A percentile compares a stretch with the other conserved stretches of the same genome.
These are phyloP conservation scores for Zapus hudsonius DNA, from an alignment of 2,113 vertebrate genomes.

Conservation along the genomic window DNA sequence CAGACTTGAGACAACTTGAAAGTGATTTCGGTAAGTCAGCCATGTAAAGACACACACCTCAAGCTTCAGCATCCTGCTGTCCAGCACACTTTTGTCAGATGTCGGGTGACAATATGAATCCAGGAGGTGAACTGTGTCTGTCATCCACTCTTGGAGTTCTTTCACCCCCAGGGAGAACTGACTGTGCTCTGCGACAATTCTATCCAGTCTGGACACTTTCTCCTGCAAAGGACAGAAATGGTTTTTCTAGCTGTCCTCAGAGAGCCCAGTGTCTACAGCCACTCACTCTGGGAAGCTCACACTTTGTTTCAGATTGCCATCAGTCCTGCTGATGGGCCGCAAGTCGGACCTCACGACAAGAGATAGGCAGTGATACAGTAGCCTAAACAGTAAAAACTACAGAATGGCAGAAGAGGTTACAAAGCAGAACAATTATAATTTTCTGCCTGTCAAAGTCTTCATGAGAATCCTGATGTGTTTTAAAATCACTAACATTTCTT, in stretches of 20 bases:
- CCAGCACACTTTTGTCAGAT: constrained; percentile 93
- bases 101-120: constrained; percentile 92
- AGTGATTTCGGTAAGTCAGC: neutral
- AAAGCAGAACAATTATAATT: neutral
- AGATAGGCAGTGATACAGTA: neutral
- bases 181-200: constrained; percentile 93
- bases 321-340: neutral
- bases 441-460: neutral
- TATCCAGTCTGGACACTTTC: constrained; percentile 94
- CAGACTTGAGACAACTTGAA: neutral
- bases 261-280: neutral
- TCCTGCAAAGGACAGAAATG: constrained; percentile 87
- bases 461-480: neutral
- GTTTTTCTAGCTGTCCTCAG: constrained; percentile 44
- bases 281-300: no score
- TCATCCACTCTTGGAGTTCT: constrained; percentile 96
- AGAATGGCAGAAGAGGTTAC: neutral
- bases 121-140: constrained; percentile 91
- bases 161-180: constrained; percentile 93
- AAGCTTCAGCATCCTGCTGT: constrained; percentile 94
- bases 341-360: neutral
- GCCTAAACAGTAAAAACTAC: neutral
- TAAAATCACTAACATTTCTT: neutral
- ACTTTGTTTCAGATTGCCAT: rapidly evolving
- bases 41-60: constrained; percentile 87